Evolutionary conservation across 2,888 invertebrate species (phyloP).

Genomic region (Danaus chrysippus): DNA sequence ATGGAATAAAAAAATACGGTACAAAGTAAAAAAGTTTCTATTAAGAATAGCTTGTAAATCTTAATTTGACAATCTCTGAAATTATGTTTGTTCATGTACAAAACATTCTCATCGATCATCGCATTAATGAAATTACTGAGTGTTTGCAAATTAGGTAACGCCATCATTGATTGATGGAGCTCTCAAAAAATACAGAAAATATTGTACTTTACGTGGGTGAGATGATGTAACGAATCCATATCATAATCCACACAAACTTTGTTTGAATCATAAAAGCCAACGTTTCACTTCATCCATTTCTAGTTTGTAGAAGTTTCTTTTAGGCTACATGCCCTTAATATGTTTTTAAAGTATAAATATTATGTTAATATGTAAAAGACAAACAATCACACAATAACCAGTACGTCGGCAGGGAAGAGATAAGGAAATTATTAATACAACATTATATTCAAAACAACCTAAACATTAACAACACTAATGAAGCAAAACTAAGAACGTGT

Average conservation of each 20-base stretch:
- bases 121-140: conserved; percentile 38
- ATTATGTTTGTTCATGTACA: conserved; percentile 8
- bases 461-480: conserved; percentile 20
- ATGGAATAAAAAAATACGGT: background rate
- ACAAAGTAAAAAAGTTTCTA: background rate
- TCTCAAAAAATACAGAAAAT: conserved; percentile 1
- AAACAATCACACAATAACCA: background rate
- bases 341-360: no score
- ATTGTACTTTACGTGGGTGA: background rate
- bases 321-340: no score
- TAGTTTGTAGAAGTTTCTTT: no score
- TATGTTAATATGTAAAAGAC: background rate
- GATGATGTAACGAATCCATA: background rate
- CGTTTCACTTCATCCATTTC: no score
- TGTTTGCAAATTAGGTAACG: conserved; percentile 40
- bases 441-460: conserved; percentile 3
- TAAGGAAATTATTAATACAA: conserved; percentile 5
- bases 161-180: conserved; percentile 36
- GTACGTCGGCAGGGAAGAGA: background rate
- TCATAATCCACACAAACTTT: no score
- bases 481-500: conserved; percentile 22
- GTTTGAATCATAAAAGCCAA: no score
- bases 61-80: conserved; percentile 21
- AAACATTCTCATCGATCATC: conserved; percentile 37
- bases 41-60: conserved; percentile 25